Conservation (phyloP, 2,113 vertebrate genomes). For the Octodon degus region DNA sequence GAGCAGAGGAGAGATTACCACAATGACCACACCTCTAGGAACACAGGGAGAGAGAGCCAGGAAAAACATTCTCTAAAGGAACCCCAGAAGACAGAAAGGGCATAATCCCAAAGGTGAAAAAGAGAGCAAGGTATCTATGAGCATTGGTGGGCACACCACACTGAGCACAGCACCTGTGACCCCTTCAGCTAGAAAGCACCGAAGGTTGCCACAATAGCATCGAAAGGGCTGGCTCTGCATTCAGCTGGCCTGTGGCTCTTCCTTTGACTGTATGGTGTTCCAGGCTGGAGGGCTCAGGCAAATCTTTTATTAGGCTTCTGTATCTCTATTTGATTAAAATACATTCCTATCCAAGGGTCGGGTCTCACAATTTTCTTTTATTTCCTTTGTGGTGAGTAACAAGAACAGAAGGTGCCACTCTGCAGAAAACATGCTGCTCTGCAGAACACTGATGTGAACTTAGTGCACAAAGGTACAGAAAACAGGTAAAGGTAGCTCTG, state of each 20-base stretch:
- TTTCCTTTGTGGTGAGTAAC: slow-evolving; percentile 1
- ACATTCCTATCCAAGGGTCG: not conserved
- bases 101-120: not conserved
- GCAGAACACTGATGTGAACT: slow-evolving; percentile 3
- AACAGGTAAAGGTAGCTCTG: not conserved
- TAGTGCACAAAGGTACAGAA: not conserved
- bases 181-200: not conserved
- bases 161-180: not conserved
- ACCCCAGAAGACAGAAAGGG: not conserved
- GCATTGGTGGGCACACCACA: not conserved
- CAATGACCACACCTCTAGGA: not conserved
- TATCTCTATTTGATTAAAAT: not conserved
- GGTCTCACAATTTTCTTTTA: slow-evolving; percentile 47
- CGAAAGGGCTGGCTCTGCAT: not conserved
- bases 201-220: not conserved
- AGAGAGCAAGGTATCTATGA: not conserved
- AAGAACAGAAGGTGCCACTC: not conserved
- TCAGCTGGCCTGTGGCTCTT: not conserved
- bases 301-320: slow-evolving; percentile 40
- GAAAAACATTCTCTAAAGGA: not conserved
- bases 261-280: not conserved
- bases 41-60: not conserved
- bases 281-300: not conserved
- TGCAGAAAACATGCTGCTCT: not conserved
- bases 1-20: not conserved